Evolutionary conservation across 2,888 invertebrate genomes (phyloP).

Genomic region (Phytoseiulus persimilis): DNA sequence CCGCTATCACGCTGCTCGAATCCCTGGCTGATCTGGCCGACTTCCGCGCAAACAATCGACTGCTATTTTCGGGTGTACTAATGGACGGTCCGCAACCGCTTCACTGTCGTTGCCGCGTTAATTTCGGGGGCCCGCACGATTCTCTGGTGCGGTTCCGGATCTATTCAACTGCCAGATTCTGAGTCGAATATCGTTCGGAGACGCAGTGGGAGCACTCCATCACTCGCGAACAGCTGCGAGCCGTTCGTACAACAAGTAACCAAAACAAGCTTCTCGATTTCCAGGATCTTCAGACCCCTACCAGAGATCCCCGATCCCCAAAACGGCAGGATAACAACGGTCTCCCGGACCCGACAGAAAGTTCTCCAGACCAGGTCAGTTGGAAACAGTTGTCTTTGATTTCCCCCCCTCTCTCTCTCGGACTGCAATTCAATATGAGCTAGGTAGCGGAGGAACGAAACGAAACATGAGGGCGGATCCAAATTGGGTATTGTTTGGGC

Average conservation of each 20-base stretch:
- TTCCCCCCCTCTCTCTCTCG: background rate
- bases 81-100: background rate
- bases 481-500: background rate
- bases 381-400: background rate
- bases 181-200: background rate
- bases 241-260: background rate
- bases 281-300: constrained; percentile 67
- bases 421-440: background rate
- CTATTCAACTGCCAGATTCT: background rate
- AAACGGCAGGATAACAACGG: constrained; percentile 53
- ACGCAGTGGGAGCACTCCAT: background rate
- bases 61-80: background rate
- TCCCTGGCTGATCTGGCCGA: background rate
- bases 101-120: background rate
- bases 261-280: constrained; percentile 36
- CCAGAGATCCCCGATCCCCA: constrained; percentile 68
- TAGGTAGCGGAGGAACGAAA: background rate
- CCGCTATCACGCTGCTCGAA: background rate
- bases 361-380: constrained; percentile 50
- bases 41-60: background rate
- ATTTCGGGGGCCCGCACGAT: background rate
- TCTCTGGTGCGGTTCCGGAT: background rate
- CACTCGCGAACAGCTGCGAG: background rate
- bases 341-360: constrained; percentile 45
- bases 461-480: background rate